phyloP scores from a whole-genome alignment of 2,113 vertebrate genomes.

The Bubo bubo region DNA sequence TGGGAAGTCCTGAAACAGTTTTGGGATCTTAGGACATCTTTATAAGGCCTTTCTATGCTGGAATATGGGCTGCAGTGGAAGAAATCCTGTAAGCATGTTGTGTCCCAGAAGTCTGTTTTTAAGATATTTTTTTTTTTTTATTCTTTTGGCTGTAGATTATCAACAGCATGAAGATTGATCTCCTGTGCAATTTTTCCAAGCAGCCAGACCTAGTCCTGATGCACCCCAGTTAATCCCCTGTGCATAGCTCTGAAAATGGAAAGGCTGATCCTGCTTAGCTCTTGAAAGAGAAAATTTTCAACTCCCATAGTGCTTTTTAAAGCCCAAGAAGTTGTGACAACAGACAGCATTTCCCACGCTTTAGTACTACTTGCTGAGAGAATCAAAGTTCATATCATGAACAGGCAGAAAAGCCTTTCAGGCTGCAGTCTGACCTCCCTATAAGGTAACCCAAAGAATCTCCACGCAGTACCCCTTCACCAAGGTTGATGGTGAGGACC shows the following conservation, averaged over 20 bases:
- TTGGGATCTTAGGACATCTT: not conserved
- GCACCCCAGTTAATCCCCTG: not conserved
- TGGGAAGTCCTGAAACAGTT: not conserved
- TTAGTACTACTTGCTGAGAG: not conserved
- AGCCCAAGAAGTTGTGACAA: not conserved
- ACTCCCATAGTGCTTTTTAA: not conserved
- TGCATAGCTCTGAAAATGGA: not conserved
- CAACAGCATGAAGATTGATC: not conserved
- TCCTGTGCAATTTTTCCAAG: not conserved
- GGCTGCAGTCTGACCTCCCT: not conserved
- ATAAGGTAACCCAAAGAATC: not conserved
- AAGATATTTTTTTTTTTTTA: not conserved
- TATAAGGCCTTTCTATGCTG: not conserved
- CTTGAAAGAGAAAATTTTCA: not conserved
- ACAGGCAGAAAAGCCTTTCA: not conserved
- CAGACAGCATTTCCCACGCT: too few relatives aligned
- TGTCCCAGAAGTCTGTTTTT: not conserved
- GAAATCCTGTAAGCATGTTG: not conserved
- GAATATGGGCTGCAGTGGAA: not conserved
- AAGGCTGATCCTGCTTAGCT: not conserved
- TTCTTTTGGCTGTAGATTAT: not conserved
- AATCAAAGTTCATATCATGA: not conserved
- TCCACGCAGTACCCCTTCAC: accelerated
- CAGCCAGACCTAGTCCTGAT: not conserved
- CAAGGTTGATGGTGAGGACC: accelerated